phyloP scores from a whole-genome alignment of 2,113 vertebrate genomes.

The Propithecus coquereli region DNA sequence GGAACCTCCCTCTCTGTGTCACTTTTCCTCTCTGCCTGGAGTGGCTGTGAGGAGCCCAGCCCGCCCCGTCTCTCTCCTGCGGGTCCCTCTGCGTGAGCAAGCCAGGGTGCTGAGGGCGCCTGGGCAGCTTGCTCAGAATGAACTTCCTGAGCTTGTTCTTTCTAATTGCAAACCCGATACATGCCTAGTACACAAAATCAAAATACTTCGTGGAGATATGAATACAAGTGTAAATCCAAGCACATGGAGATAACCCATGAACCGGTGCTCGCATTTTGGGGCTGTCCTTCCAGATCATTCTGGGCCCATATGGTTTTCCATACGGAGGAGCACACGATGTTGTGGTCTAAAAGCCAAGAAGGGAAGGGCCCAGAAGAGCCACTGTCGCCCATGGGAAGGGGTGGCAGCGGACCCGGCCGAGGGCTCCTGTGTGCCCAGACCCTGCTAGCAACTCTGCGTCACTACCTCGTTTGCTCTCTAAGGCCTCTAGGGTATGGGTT shows the following conservation, averaged over 20 bases:
- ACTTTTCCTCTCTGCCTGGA: not conserved
- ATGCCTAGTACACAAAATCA: not conserved
- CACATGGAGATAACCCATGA: accelerated
- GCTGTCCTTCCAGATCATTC: not conserved
- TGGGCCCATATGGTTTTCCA: accelerated
- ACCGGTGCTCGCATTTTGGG: accelerated
- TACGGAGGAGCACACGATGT: not conserved
- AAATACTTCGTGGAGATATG: not conserved
- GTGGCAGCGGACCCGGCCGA: not conserved
- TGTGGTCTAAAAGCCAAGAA: not conserved
- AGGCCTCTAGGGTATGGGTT: accelerated
- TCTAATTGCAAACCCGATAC: not conserved
- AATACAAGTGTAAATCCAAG: not conserved
- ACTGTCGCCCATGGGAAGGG: too few relatives aligned
- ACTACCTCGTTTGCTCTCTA: accelerated
- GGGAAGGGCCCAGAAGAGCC: too few relatives aligned
- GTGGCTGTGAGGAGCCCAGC: accelerated
- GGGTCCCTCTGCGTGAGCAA: accelerated
- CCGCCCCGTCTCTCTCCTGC: not conserved
- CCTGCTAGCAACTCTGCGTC: accelerated
- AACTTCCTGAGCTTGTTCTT: not conserved
- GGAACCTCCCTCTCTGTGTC: accelerated
- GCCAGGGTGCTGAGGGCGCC: not conserved
- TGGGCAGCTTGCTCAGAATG: too few relatives aligned
- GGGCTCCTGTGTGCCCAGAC: not conserved